phyloP scores from a whole-genome alignment of 2,113 vertebrate genomes.

The Cynoglossus semilaevis region DNA sequence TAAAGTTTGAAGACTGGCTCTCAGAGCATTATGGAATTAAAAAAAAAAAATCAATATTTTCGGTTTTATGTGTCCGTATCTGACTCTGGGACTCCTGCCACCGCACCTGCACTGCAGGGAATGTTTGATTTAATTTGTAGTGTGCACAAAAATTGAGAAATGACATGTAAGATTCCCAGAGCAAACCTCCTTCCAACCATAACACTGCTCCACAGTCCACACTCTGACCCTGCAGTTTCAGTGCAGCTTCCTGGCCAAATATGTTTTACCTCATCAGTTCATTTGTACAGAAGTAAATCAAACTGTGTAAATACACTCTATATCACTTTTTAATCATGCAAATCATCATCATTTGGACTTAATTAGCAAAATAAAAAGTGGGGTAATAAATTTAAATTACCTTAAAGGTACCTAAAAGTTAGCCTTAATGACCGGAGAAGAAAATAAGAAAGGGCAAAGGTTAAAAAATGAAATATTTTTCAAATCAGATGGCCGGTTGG shows the following conservation, averaged over 20 bases:
- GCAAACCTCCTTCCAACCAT: not conserved
- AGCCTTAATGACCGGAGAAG: no score
- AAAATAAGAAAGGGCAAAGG: no score
- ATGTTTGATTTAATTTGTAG: not conserved
- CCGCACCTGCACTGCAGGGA: not conserved
- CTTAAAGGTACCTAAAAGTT: no score
- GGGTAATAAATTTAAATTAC: no score
- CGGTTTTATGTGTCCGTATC: not conserved
- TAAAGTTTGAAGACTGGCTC: no score
- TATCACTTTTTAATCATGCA: not conserved
- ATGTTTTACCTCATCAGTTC: not conserved
- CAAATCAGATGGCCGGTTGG: no score
- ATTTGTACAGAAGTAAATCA: not conserved
- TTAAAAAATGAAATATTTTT: no score
- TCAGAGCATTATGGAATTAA: no score
- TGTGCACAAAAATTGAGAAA: not conserved
- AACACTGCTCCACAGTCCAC: not conserved
- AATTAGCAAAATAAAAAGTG: not conserved
- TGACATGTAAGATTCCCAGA: not conserved
- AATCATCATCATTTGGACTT: not conserved
- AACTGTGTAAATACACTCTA: not conserved
- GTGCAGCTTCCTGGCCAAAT: not conserved
- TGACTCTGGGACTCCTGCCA: not conserved
- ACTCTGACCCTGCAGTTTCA: not conserved
- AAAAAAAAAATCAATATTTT: not conserved